Evolutionary conservation across 2,797 vertebrate species (phyloP).

Genomic region (Podargus strigoides): DNA sequence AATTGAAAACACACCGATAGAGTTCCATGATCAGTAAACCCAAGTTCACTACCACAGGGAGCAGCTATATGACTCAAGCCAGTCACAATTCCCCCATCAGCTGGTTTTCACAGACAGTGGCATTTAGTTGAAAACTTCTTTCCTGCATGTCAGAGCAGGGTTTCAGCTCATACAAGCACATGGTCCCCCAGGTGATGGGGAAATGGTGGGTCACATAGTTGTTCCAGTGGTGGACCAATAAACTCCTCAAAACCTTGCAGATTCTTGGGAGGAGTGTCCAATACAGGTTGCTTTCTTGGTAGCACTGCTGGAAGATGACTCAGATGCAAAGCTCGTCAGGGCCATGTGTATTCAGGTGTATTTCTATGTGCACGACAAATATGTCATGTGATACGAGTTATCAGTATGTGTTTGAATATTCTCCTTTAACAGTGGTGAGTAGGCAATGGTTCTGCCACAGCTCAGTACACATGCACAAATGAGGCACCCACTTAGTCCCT

Average conservation of each 20-base stretch:
- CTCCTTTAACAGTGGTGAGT: neutral
- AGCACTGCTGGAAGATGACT: conserved; percentile 8
- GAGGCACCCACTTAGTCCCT: neutral
- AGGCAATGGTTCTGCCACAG: neutral
- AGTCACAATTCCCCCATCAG: neutral
- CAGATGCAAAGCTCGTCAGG: neutral
- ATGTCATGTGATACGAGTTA: neutral
- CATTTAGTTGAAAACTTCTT: neutral
- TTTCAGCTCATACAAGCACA: neutral
- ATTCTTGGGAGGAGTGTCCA: neutral
- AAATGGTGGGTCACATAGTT: neutral
- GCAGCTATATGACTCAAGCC: neutral
- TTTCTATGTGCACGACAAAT: conserved; percentile 7
- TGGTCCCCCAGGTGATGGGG: neutral
- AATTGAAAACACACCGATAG: neutral
- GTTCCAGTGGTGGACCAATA: neutral
- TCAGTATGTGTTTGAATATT: neutral
- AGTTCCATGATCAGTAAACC: neutral
- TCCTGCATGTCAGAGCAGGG: neutral
- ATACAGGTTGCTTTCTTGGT: neutral
- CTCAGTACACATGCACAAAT: neutral
- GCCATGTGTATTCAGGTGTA: neutral
- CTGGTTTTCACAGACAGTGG: neutral
- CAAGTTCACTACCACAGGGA: neutral
- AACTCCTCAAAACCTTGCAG: neutral